These are phyloP conservation scores for Pagetopsis macropterus DNA, from an alignment of 2,797 vertebrate species.

Conservation along the genomic window DNA sequence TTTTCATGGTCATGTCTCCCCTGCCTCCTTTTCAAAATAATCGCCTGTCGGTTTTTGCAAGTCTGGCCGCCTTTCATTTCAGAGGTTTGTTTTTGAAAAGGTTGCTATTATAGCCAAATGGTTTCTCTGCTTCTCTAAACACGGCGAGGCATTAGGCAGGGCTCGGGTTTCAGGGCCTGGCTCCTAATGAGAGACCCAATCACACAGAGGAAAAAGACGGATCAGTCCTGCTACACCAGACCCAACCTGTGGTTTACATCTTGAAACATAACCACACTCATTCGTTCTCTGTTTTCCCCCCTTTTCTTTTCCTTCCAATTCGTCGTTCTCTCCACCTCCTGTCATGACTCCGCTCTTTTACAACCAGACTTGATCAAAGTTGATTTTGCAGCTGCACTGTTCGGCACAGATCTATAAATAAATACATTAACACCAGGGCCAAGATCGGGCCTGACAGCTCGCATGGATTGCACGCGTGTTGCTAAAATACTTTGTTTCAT, in stretches of 20 bases:
- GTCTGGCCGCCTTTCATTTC: conserved; percentile 80
- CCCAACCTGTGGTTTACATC: conserved; percentile 83
- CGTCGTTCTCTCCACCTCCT: conserved; percentile 59
- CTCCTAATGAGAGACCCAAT: conserved; percentile 86
- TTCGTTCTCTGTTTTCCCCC: conserved; percentile 53
- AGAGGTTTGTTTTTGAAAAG: conserved; percentile 82
- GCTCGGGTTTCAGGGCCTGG: conserved; percentile 83
- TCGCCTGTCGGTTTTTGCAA: conserved; percentile 75
- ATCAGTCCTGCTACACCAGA: conserved; percentile 80
- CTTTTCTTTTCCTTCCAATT: conserved; percentile 49
- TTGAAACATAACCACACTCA: conserved; percentile 77
- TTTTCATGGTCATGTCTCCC: conserved; percentile 80
- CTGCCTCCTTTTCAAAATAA: conserved; percentile 77
- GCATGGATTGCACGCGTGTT: conserved; percentile 26
- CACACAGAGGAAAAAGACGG: conserved; percentile 80
- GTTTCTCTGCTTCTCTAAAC: conserved; percentile 85
- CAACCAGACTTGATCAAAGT: conserved; percentile 71
- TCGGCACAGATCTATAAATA: conserved; percentile 70
- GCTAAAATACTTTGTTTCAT: conserved; percentile 42
- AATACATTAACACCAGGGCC: conserved; percentile 70
- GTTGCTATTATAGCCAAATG: conserved; percentile 84
- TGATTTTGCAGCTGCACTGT: conserved; percentile 74
- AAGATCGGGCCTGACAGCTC: conserved; percentile 50
- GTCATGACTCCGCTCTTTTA: conserved; percentile 63
- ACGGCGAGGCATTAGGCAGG: conserved; percentile 82